Evolutionary conservation across 2,797 vertebrate genomes (phyloP).

Genomic region (Muraenolepis orangiensis): DNA sequence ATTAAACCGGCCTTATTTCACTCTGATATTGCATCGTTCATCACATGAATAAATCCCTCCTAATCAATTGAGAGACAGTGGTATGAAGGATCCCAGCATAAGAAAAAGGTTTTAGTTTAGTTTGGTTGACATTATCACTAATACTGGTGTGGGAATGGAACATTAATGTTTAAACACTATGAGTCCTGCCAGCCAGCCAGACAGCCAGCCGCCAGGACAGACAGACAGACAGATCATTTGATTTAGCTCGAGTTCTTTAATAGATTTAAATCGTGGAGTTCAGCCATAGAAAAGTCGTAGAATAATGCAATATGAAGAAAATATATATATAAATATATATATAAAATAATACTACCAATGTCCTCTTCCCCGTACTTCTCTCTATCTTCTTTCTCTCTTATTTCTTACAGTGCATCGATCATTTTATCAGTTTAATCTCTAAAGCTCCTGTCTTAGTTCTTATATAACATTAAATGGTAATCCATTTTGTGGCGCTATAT

Average conservation of each 20-base stretch:
- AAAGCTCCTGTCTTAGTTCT: not conserved
- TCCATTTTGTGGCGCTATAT: constrained; percentile 16
- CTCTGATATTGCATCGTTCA: not conserved
- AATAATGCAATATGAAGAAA: not conserved
- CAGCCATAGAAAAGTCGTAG: not conserved
- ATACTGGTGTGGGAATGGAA: not conserved
- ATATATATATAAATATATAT: not conserved
- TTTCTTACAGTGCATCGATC: not conserved
- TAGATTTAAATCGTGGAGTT: not conserved
- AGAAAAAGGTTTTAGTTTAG: no score
- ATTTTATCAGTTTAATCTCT: not conserved
- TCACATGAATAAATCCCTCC: not conserved
- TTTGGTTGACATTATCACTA: not conserved
- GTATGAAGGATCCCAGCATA: not conserved
- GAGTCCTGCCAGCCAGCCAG: not conserved
- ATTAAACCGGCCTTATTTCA: not conserved
- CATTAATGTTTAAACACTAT: not conserved
- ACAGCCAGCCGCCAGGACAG: not conserved
- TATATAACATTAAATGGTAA: not conserved
- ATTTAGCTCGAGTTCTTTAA: not conserved
- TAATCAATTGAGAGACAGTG: not conserved
- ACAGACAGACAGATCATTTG: not conserved
- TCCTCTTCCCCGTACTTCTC: not conserved
- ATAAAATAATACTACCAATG: not conserved
- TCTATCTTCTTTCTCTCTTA: not conserved